Evolutionary conservation across 2,113 vertebrate species (phyloP), one percentile per base, ranked within the genome.

Genomic region (Mustelus asterias): DNA sequence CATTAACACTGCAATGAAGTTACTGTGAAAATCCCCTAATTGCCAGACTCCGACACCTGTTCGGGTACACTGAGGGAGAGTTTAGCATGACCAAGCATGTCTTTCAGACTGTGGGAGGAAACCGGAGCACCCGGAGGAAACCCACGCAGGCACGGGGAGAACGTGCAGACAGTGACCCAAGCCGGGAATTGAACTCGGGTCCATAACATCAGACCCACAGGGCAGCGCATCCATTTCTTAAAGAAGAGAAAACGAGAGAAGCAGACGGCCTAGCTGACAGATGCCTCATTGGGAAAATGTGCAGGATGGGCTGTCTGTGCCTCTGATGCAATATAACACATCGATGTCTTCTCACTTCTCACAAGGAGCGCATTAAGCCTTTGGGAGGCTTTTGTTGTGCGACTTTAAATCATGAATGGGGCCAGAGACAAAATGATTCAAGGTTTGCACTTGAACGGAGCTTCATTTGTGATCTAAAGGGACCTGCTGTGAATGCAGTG

Each of bases 281-380:
- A 37, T 93, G 89, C 60, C 89, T 93, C 60, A 93, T 65, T 93
- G 60, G 60, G 89, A 93, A 93, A 93, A 37, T 93, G 89, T 93
- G 89, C 65, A 22, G 89, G 65, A 65, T 92, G 89, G 89, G 54
- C 58, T 8, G 67, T 94, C 63, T 94, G 65, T 95, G 93, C 37
- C 72, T 41, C 65, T 76, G 69, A 48, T 95, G 69, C 37, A 54
- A 72, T 44, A 95, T 72, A 70, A 95, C 69, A 72, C 94, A 95
- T 72, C 94, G 11, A 95, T 44, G 93, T 95, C 94, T 95, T 54
- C 67, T 72, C 94, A 72, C 94, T 95, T 95, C 44, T 54, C 94
- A 72, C 44, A 72, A 94, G 63, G 22, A 94, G 22, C 22, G n/a
- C 69, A 60, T 90, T 60, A 70, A 72, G 67, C 94, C 60, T 95